A percentile compares a stretch with the other conserved stretches of the same genome.
These are phyloP conservation scores for Phalacrocorax brasilianus DNA, from an alignment of 2,113 vertebrate genomes.

Conservation along the genomic window DNA sequence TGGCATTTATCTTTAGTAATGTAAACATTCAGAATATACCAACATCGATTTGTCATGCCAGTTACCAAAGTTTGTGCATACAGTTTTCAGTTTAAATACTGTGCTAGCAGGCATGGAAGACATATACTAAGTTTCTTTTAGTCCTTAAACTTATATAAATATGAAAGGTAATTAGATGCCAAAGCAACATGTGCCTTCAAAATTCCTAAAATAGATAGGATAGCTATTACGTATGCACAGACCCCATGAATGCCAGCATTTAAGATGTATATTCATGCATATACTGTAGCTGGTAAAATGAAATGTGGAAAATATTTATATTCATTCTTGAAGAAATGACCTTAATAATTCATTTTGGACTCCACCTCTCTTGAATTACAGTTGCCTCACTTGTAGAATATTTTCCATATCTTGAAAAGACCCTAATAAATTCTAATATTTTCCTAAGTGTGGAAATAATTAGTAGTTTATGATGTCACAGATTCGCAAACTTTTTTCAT, in stretches of 20 bases:
- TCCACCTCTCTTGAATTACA: constrained; percentile 32
- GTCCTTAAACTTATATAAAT: constrained; percentile 27
- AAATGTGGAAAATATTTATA: constrained; percentile 47
- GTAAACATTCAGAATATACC: constrained; percentile 10
- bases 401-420: constrained; percentile 54
- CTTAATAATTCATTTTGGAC: constrained; percentile 51
- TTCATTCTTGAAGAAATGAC: constrained; percentile 44
- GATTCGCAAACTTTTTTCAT: constrained; percentile 33
- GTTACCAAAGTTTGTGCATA: background rate
- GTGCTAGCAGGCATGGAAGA: background rate
- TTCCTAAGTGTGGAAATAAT: constrained; percentile 60
- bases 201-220: constrained; percentile 58
- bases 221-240: background rate
- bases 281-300: constrained; percentile 4
- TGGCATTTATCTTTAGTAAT: background rate
- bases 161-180: background rate
- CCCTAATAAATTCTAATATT: constrained; percentile 49
- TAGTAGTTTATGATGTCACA: constrained; percentile 52
- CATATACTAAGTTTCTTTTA: background rate
- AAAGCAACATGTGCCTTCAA: background rate
- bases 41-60: background rate
- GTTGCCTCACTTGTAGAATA: constrained; percentile 35
- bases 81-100: background rate
- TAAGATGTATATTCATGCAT: background rate
- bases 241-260: constrained; percentile 20